Percentiles rank a stretch among this genome's conserved stretches.
Conservation (phyloP, 2,888 invertebrate genomes). For the Parascotia fuliginaria region DNA sequence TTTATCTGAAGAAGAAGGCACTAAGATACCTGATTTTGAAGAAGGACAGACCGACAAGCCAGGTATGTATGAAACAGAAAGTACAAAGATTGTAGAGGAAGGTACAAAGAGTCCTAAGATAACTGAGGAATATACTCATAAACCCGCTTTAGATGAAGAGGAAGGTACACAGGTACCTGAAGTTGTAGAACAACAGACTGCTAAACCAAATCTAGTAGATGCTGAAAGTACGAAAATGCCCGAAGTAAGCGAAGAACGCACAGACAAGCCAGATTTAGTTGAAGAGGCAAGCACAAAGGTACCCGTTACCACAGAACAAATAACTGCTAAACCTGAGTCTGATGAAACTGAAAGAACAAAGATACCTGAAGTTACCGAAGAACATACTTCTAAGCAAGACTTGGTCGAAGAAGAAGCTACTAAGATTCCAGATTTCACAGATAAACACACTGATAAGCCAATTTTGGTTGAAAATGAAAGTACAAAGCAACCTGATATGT, state of each 20-base stretch:
- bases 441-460: not conserved
- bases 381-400: constrained; percentile 9
- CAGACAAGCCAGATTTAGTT: not conserved
- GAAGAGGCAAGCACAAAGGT: constrained; percentile 1
- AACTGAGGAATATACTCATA: constrained; percentile 8
- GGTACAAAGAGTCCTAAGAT: constrained; percentile 4
- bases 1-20: not conserved
- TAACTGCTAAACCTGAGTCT: constrained; percentile 6
- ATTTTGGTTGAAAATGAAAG: not conserved
- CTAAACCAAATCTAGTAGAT: constrained; percentile 13
- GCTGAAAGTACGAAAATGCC: constrained; percentile 6
- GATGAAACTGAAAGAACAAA: constrained; percentile 13
- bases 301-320: not conserved
- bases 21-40: not conserved
- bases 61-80: not conserved
- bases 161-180: constrained; percentile 7
- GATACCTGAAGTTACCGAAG: not conserved
- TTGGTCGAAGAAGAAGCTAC: not conserved
- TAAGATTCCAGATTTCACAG: not conserved
- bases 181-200: constrained; percentile 7
- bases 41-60: not conserved
- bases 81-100: constrained; percentile 3
- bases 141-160: constrained; percentile 2
- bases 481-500: constrained; percentile 4
- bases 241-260: not conserved